Evolutionary conservation across 2,888 invertebrate genomes (phyloP), one percentile per base, ranked within the genome.

Genomic region (Argyra leucocephala): DNA sequence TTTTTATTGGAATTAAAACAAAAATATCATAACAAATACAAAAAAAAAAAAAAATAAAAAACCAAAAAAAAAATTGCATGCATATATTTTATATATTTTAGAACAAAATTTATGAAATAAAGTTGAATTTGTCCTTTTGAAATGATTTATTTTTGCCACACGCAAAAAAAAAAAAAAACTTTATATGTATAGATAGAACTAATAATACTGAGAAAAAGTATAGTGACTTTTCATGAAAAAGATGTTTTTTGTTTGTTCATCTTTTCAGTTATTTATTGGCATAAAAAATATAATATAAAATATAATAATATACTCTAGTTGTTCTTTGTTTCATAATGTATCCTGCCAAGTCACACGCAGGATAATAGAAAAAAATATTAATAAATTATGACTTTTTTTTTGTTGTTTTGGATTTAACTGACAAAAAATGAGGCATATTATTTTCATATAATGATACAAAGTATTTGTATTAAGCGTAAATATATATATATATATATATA

Each of bases 341-440:
- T 48, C 48, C 48, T 48, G 48, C 18, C 48, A 48, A 48, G 48
- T 48, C 48, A 48, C 48, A 48, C 48, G 48, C 48, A 48, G 48
- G 48, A 48, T 48, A 48, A 48, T 48, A 48, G 48, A 48, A 15
- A 48, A 31, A 31, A 48, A 18, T n/a, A 48, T 48, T 48, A 48
- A 48, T 48, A 48, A 48, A 48, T 48, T 48, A 48, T 48, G 2
- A 48, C 18, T 48, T 48, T 48, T 15, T 48, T 18, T 37, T 37
- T 37, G 37, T 3, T 48, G 18, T 5, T 48, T 18, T 48, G 4
- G 18, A 12, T 48, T 48, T 48, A 1, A 48, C 7, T 15, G 18
- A 48, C 48, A 48, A 48, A 48, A 48, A 48, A 18, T 9, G 15
- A 48, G 48, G 48, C 48, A 48, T 48, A 48, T 48, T 5, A 48